Base-by-base conservation (phyloP, 2,113 vertebrate genomes). In the Carettochelys insculpta region DNA sequence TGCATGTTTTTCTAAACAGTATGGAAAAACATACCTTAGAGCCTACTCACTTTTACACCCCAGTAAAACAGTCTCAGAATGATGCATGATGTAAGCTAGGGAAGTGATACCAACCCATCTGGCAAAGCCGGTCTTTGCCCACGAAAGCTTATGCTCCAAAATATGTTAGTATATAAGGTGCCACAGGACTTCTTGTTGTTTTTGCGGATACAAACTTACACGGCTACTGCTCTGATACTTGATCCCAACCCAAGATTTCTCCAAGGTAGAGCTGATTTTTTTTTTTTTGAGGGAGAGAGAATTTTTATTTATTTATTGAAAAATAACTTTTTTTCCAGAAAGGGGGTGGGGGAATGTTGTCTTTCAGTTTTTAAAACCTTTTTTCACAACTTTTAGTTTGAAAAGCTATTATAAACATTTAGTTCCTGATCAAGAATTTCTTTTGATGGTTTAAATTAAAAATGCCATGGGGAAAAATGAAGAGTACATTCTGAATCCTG, bases 1-100 rank as follows among this genome's bases (percentile, higher is more conserved):
- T 76, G 1, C 65, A 65, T 9, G 14, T 75, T 94, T 54, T 24
- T 90, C 6, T 80, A n/a, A 12, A 38, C 77, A 85, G 73, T 54
- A 48, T 14, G 88, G 76, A 61, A 94, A 95, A 91, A 86, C 77
- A 25, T 19, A 6, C 80, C 88, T 92, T 8, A 19, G 38, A 41
- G 34, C 77, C 58, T 43, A n/a, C 79, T 84, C 86, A 29, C 77
- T 88, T 48, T 68, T 1, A 1, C 14, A 1, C 56, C 85, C 19
- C 4, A 77, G 12, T 82, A 83, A 91, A 65, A 77, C 19, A 11
- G 22, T 7, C 3, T 38, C 13, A 76, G 22, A 76, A 13, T 41
- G 76, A 2, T 41, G 68, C 8, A 29, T 47, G 31, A 47, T 71
- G 8, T 77, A 25, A 77, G 19, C 24, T 71, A 41, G 38, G 22